Conservation (phyloP, 2,113 vertebrate genomes). For the Pteronura brasiliensis region DNA sequence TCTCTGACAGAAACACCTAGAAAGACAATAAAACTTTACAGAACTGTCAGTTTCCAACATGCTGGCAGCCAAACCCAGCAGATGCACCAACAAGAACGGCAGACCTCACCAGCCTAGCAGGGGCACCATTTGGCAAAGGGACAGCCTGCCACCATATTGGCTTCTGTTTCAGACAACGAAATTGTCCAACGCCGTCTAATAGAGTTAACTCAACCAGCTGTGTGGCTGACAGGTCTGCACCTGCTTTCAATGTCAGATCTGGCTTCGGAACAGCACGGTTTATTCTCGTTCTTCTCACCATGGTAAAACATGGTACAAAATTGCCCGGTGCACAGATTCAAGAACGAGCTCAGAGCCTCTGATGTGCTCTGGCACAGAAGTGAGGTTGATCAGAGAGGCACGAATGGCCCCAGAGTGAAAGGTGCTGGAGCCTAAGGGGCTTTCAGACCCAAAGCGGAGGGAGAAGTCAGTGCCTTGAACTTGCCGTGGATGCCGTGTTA, state of each 20-base stretch:
- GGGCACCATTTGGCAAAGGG: conserved; percentile 41
- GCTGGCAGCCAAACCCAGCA: conserved; percentile 38
- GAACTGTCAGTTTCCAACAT: neutral
- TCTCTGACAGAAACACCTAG: neutral
- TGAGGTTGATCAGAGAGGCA: neutral
- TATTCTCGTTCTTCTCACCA: neutral
- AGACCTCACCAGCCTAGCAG: conserved; percentile 8
- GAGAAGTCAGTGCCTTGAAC: neutral
- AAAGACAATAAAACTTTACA: conserved; percentile 30
- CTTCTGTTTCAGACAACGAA: conserved; percentile 61
- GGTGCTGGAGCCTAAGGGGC: neutral
- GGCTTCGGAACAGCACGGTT: neutral
- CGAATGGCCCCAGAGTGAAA: neutral
- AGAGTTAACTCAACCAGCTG: conserved; percentile 64
- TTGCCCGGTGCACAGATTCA: neutral
- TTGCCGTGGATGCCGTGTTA: fast-evolving
- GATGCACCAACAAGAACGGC: conserved; percentile 51
- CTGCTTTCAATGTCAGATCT: conserved; percentile 29
- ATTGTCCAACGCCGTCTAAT: conserved; percentile 48
- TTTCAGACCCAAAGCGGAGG: neutral
- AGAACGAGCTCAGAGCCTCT: fast-evolving
- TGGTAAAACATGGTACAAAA: neutral
- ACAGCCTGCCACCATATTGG: neutral
- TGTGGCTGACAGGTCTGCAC: conserved; percentile 58
- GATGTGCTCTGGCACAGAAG: neutral